phyloP scores from a whole-genome alignment of 2,888 invertebrate species.

The Automeris io region DNA sequence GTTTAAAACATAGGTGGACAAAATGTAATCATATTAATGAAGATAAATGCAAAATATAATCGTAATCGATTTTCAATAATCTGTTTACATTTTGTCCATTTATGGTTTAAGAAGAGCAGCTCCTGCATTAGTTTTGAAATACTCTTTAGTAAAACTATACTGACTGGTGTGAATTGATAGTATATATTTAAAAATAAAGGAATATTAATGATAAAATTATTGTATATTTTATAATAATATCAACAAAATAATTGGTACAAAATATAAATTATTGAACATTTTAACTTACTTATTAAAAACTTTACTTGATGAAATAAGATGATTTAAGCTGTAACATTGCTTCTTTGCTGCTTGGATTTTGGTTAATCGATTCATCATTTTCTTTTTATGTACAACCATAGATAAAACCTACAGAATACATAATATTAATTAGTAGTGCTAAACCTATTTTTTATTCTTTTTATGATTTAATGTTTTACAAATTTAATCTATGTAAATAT shows the following conservation, averaged over 20 bases:
- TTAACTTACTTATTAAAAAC: constrained; percentile 57
- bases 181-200: neutral
- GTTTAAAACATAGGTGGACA: no score
- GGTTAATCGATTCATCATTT: constrained; percentile 48
- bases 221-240: neutral
- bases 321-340: constrained; percentile 62
- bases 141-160: no score
- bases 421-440: neutral
- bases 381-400: constrained; percentile 58
- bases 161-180: no score
- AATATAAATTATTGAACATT: neutral
- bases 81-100: no score
- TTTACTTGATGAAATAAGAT: constrained; percentile 49
- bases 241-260: neutral
- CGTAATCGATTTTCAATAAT: no score
- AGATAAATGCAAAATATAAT: no score
- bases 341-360: constrained; percentile 56
- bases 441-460: no score
- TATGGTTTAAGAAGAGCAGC: no score
- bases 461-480: no score
- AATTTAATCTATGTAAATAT: no score
- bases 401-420: constrained; percentile 40
- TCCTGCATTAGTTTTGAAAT: no score
- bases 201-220: neutral
- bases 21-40: no score